These are phyloP conservation scores for Phaetusa simplex DNA, from an alignment of 2,113 vertebrate genomes.

Conservation along the genomic window DNA sequence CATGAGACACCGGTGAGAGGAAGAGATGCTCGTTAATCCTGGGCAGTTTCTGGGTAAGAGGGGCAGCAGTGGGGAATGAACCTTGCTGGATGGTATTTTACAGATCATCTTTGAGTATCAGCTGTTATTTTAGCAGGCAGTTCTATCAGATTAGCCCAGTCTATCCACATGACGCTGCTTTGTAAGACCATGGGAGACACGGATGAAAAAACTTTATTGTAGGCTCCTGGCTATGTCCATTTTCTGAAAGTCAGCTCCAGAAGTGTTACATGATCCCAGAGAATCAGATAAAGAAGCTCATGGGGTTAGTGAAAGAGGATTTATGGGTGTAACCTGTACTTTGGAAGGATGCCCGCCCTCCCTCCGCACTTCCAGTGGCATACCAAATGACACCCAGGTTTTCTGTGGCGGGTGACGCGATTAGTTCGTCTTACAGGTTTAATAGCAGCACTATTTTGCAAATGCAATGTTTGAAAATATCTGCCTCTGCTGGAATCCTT, in stretches of 20 bases:
- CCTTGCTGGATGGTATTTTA: neutral
- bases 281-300: neutral
- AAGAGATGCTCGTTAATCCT: neutral
- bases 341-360: neutral
- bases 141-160: neutral
- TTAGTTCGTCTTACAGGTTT: neutral
- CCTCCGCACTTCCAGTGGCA: neutral
- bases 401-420: fast-evolving
- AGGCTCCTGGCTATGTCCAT: neutral
- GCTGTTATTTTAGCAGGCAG: neutral
- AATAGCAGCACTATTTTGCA: neutral
- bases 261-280: neutral
- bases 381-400: neutral
- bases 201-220: neutral
- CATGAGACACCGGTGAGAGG: neutral
- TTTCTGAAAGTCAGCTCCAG: neutral
- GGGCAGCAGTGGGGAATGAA: neutral
- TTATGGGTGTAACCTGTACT: neutral
- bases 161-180: neutral
- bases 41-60: neutral
- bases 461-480: neutral
- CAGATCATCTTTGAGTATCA: neutral
- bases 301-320: neutral
- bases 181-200: neutral
- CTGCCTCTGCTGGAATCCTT: slow-evolving; percentile 8